A percentile compares a stretch with the other conserved stretches of the same genome.
Conservation (phyloP, 2,888 invertebrate genomes). For the Brachyptera putata region DNA sequence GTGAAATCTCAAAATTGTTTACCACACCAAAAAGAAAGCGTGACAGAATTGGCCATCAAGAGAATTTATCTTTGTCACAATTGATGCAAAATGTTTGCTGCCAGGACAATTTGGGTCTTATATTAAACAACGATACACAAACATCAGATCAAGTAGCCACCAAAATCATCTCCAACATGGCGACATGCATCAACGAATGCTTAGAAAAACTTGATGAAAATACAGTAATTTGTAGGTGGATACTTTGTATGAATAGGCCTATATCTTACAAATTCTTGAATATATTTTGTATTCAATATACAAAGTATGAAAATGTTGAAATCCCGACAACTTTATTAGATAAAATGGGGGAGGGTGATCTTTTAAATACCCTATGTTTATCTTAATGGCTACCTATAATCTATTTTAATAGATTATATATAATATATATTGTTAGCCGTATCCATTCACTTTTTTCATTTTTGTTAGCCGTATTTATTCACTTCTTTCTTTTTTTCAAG, state of each 20-base stretch:
- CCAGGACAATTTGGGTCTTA: background rate
- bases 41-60: too few species aligned
- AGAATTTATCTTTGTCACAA: background rate
- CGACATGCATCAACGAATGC: background rate
- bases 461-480: too few species aligned
- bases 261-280: background rate
- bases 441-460: too few species aligned
- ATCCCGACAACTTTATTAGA: background rate
- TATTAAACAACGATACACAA: background rate
- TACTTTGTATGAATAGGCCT: too few species aligned
- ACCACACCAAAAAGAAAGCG: conserved; percentile 2
- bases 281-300: background rate
- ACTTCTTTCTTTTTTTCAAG: too few species aligned
- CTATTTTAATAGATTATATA: too few species aligned
- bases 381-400: too few species aligned
- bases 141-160: background rate
- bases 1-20: conserved; percentile 6
- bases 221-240: too few species aligned
- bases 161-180: background rate
- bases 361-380: too few species aligned
- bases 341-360: background rate
- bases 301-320: background rate
- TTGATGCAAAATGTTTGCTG: background rate
- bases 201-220: background rate
- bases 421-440: too few species aligned